Evolutionary conservation across 1,140 invertebrate species (phyloP).

Genomic region (Leptonema lineaticorne): DNA sequence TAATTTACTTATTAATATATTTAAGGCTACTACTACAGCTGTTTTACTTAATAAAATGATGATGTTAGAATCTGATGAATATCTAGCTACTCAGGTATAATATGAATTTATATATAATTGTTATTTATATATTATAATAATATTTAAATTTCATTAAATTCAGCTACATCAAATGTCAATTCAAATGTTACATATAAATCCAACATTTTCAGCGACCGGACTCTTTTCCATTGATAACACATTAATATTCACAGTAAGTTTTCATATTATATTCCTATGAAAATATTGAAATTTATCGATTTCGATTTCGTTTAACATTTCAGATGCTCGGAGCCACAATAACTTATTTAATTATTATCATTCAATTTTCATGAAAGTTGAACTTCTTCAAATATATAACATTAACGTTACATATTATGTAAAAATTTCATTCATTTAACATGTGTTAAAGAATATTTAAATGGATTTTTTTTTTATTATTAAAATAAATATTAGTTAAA

Average conservation of each 20-base stretch:
- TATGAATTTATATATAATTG: neutral
- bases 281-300: neutral
- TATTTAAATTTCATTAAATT: neutral
- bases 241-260: neutral
- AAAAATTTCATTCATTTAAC: neutral
- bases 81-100: constrained; percentile 7
- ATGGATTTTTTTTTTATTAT: neutral
- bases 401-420: no score
- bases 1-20: neutral
- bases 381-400: neutral
- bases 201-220: neutral
- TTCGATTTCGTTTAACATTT: neutral
- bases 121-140: neutral
- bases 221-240: neutral
- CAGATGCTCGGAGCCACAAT: neutral
- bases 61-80: neutral
- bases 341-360: neutral
- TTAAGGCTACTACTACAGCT: constrained; percentile 11
- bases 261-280: neutral
- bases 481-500: neutral
- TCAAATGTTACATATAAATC: neutral
- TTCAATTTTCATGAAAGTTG: neutral
- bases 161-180: constrained; percentile 14
- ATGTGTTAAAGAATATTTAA: neutral
- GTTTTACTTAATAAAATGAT: constrained; percentile 23